Evolutionary conservation across 2,888 invertebrate species (phyloP), one percentile per base, ranked within the genome.

Genomic region (Drosophila cyrtoloma): DNA sequence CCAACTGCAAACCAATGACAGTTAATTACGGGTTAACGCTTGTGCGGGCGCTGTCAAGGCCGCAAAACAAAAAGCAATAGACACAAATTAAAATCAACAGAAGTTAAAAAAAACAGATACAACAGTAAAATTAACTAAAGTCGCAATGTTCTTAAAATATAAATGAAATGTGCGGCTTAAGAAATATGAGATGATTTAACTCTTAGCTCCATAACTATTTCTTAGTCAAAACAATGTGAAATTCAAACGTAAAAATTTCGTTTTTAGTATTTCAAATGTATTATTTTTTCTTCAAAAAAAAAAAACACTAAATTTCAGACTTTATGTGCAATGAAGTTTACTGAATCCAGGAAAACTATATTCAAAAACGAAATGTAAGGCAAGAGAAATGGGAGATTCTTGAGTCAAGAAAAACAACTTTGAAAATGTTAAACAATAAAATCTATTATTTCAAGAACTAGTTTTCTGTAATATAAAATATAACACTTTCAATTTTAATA

Each of bases 31-130:
- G 42, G 26, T 59, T 51, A 42, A 61, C 28, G 42, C 35, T 50
- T 32, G 64, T 82, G 74, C 81, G 81, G 84, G 81, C 57, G 62
- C 64, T 44, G 51, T 62, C 76, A 79, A 80, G 80, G 78, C 80
- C 68, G 52, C 14, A 33, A 37, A 28, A 47, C 22, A 50, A 28
- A 42, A 26, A 53, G 16, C 50, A 42, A 57, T 42, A 60, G n/a
- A 55, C 39, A 28, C 47, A 35, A 30, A 61, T 10, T 39, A 55
- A 30, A 44, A 59, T 56, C 19, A 63, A 28, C 19, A 26, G 35
- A 64, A 22, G 10, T 14, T 30, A 37, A 35, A 37, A 12, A n/a
- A 56, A 22, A 35, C 0, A 2, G 44, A 47, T 16, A 16, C 47
- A 16, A 47, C 22, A 47, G 22, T 7, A 7, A 47, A 4, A 47